Conservation (phyloP, 2,113 vertebrate species). For the Alethe castanea region DNA sequence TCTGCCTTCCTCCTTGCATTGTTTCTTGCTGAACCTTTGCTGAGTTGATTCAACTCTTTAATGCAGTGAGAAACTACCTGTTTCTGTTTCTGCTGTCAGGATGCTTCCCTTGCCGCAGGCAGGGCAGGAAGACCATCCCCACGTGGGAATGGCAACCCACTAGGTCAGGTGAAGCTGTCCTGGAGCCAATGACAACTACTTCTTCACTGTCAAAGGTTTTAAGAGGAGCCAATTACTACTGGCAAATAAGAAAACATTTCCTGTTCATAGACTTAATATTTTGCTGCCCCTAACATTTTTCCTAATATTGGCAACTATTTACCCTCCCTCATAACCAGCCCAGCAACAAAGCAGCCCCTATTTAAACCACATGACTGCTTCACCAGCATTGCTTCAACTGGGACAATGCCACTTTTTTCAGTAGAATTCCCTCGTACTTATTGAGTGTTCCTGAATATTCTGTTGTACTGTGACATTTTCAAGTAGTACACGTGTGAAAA, state of each 20-base stretch:
- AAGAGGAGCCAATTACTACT: slow-evolving; percentile 17
- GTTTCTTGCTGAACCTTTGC: background rate
- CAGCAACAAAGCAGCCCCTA: background rate
- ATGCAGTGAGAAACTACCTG: background rate
- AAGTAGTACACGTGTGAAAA: background rate
- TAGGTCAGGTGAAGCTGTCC: background rate
- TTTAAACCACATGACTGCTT: background rate
- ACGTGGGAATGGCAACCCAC: background rate
- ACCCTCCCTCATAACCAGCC: background rate
- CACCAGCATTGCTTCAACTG: background rate
- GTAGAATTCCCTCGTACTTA: background rate
- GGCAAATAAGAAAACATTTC: slow-evolving; percentile 43
- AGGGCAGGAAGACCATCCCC: background rate
- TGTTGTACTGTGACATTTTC: background rate
- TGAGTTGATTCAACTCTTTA: background rate
- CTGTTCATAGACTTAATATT: background rate
- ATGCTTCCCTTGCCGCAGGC: background rate
- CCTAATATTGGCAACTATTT: slow-evolving; percentile 20
- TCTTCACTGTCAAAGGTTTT: background rate
- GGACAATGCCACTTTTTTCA: background rate
- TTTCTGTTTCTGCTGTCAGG: background rate
- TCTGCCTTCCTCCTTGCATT: background rate
- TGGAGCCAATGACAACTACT: slow-evolving; percentile 1
- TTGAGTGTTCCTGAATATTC: background rate
- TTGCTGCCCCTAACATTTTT: background rate